A percentile compares a stretch with the other conserved stretches of the same genome.
These are phyloP conservation scores for Oryzias melastigma DNA, from an alignment of 2,113 vertebrate species.

Conservation along the genomic window DNA sequence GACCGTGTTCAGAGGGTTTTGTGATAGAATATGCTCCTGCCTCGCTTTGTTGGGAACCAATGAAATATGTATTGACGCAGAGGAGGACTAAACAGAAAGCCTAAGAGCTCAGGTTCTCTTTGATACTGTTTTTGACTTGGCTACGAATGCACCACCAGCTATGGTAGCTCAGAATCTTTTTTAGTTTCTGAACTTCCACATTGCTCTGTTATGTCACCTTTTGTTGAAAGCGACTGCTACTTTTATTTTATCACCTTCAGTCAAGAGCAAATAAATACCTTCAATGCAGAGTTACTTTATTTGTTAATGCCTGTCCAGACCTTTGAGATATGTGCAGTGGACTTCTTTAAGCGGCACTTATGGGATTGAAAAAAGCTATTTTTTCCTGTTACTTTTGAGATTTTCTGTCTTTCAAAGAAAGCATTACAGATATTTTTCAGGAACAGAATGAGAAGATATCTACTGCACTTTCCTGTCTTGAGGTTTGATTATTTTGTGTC, in stretches of 20 bases:
- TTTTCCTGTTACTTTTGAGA: not conserved
- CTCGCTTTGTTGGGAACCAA: conserved; percentile 54
- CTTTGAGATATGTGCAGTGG: too few relatives aligned
- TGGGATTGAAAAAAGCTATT: too few relatives aligned
- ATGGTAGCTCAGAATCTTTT: conserved; percentile 29
- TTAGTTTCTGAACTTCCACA: conserved; percentile 25
- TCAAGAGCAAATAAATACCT: not conserved
- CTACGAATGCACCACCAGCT: conserved; percentile 36
- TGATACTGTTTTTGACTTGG: conserved; percentile 54
- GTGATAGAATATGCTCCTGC: conserved; percentile 71
- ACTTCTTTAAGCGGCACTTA: too few relatives aligned
- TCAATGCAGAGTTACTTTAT: too few relatives aligned
- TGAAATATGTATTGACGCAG: conserved; percentile 66
- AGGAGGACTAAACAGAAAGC: conserved; percentile 56
- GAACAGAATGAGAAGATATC: conserved; percentile 35
- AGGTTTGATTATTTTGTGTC: conserved; percentile 48
- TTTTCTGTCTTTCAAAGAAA: conserved; percentile 4
- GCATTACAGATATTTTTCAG: conserved; percentile 19
- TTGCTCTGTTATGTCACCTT: conserved; percentile 1
- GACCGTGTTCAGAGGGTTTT: conserved; percentile 63
- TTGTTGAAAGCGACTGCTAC: not conserved
- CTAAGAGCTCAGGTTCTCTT: conserved; percentile 62
- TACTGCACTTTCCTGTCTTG: conserved; percentile 18
- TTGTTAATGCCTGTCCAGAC: too few relatives aligned
- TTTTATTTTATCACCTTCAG: not conserved